These are phyloP conservation scores for Leptopilina syphax DNA, from an alignment of 2,888 invertebrate genomes.

Conservation along the genomic window DNA sequence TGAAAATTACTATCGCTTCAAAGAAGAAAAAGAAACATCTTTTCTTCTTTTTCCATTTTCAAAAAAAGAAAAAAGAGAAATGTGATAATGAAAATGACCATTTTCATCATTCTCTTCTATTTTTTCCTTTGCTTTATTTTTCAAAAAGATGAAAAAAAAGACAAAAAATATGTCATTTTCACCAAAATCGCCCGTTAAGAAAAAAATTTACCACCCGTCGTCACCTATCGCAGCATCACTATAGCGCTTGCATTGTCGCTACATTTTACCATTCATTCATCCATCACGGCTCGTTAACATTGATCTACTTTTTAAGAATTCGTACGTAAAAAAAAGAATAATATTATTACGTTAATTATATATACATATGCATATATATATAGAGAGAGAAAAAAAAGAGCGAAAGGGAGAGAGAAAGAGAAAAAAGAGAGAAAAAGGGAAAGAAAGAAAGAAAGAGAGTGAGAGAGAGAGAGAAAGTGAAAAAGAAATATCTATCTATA, in stretches of 20 bases:
- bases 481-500: neutral
- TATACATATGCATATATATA: slow-evolving; percentile 55
- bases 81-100: too few species aligned
- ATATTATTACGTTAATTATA: slow-evolving; percentile 65
- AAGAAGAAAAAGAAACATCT: too few species aligned
- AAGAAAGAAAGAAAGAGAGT: neutral
- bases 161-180: slow-evolving; percentile 16
- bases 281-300: slow-evolving; percentile 74
- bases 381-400: neutral
- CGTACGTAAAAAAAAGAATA: slow-evolving; percentile 66
- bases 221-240: slow-evolving; percentile 72
- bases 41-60: too few species aligned
- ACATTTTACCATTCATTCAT: slow-evolving; percentile 65
- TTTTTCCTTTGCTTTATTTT: neutral
- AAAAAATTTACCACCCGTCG: slow-evolving; percentile 60
- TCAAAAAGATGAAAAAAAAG: neutral
- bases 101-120: neutral
- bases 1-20: too few species aligned
- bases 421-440: neutral
- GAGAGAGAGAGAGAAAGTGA: neutral
- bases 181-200: slow-evolving; percentile 51
- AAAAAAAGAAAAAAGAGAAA: too few species aligned
- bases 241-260: slow-evolving; percentile 71
- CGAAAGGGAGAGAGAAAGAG: neutral
- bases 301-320: slow-evolving; percentile 73